Percentiles rank a stretch among this genome's conserved stretches.
Evolutionary conservation across 2,797 vertebrate genomes (phyloP).

Genomic region (Alcedo atthis): DNA sequence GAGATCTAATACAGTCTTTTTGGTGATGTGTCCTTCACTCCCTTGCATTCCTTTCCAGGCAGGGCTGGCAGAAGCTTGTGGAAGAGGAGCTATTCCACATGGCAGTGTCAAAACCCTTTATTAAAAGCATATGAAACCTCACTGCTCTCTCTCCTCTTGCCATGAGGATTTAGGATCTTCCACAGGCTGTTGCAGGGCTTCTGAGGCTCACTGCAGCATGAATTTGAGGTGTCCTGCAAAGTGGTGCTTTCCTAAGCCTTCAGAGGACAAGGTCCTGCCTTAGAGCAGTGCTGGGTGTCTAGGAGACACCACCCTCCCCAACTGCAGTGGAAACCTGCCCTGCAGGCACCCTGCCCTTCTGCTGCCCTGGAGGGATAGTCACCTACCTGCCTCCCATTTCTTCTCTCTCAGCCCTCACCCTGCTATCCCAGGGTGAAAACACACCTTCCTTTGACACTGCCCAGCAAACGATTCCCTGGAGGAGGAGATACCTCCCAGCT

Average conservation of each 20-base stretch:
- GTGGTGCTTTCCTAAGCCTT: background rate
- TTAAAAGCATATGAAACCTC: background rate
- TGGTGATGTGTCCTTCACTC: background rate
- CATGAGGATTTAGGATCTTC: background rate
- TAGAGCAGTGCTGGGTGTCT: background rate
- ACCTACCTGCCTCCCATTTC: background rate
- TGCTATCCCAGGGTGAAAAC: background rate
- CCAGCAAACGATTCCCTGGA: background rate
- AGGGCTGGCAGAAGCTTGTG: background rate
- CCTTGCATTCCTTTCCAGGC: background rate
- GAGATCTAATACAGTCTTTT: background rate
- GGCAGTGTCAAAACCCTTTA: background rate
- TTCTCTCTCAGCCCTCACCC: background rate
- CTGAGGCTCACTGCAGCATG: background rate
- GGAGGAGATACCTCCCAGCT: background rate
- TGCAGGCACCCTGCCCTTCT: background rate
- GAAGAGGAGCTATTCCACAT: background rate
- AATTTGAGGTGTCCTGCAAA: background rate
- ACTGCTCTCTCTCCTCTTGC: background rate
- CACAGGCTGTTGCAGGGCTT: background rate
- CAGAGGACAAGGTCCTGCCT: background rate
- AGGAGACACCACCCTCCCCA: fast-evolving
- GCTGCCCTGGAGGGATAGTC: background rate
- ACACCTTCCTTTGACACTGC: background rate
- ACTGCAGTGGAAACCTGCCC: background rate